Percentiles rank a stretch among this genome's conserved stretches.
Evolutionary conservation across 2,888 invertebrate genomes (phyloP).

Genomic region (Clostera curtula): DNA sequence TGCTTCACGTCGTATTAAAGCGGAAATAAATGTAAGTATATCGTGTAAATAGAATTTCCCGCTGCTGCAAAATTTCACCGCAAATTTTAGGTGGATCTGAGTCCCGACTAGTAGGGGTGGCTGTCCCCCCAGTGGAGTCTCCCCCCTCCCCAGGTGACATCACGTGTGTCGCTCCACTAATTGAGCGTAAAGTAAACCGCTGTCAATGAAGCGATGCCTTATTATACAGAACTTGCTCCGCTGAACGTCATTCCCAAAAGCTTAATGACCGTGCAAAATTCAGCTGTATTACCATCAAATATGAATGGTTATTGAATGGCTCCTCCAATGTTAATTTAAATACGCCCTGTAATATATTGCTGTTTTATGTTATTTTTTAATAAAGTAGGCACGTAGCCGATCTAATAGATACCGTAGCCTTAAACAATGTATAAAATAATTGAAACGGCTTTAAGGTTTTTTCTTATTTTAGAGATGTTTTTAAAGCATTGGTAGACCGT

Average conservation of each 20-base stretch:
- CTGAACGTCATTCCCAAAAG: constrained; percentile 29
- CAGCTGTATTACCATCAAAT: constrained; percentile 8
- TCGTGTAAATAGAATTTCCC: constrained; percentile 13
- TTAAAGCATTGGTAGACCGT: too few species aligned
- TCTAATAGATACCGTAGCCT: too few species aligned
- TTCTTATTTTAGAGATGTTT: too few species aligned
- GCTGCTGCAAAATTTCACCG: constrained; percentile 10
- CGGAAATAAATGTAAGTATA: too few species aligned
- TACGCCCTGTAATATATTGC: too few species aligned
- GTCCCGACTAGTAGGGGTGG: constrained; percentile 6
- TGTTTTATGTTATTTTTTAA: too few species aligned
- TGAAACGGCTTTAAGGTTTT: too few species aligned
- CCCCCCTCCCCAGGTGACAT: too few species aligned
- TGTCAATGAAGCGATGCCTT: constrained; percentile 40
- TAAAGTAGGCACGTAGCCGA: too few species aligned
- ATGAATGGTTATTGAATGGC: constrained; percentile 6
- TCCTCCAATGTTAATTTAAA: too few species aligned
- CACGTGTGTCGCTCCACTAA: constrained; percentile 44
- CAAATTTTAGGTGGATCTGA: constrained; percentile 10
- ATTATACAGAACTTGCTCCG: constrained; percentile 38
- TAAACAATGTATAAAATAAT: too few species aligned
- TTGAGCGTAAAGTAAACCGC: constrained; percentile 54
- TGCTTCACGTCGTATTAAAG: too few species aligned
- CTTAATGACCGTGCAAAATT: constrained; percentile 10
- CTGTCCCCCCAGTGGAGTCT: constrained; percentile 15